These are phyloP conservation scores for Oenanthe melanoleuca DNA, from an alignment of 2,113 vertebrate genomes.

Conservation along the genomic window DNA sequence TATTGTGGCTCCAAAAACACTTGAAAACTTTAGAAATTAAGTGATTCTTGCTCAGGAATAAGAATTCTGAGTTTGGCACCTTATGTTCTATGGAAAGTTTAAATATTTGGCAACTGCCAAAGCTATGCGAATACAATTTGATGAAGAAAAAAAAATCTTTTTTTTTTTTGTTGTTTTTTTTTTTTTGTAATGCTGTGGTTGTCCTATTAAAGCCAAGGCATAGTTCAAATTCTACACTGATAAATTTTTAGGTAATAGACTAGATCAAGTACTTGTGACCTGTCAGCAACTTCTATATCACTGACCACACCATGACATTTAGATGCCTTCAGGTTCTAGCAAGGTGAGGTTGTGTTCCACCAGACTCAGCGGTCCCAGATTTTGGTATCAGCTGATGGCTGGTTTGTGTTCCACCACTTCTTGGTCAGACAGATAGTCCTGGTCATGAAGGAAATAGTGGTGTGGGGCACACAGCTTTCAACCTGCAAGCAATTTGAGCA, in stretches of 20 bases:
- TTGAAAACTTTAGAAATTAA: not conserved
- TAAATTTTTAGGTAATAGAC: not conserved
- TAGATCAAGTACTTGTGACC: not conserved
- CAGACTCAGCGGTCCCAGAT: not conserved
- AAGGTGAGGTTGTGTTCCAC: not conserved
- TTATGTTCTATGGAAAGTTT: not conserved
- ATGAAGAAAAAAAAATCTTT: not conserved
- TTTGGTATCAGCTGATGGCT: not conserved
- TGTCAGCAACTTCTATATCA: not conserved
- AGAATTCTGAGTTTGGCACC: not conserved
- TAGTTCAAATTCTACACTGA: not conserved
- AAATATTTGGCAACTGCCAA: not conserved
- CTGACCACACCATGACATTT: not conserved
- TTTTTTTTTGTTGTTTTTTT: too few relatives aligned
- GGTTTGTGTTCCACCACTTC: not conserved
- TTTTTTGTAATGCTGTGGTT: not conserved
- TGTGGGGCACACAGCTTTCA: not conserved
- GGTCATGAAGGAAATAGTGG: not conserved
- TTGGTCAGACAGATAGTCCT: not conserved
- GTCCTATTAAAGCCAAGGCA: not conserved
- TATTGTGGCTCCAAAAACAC: not conserved
- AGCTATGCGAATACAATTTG: not conserved
- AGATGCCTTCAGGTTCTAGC: not conserved
- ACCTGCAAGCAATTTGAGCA: not conserved
- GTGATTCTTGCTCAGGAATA: not conserved